These are phyloP conservation scores for Trichopria drosophilae DNA, from an alignment of 2,888 invertebrate species.

Conservation along the genomic window DNA sequence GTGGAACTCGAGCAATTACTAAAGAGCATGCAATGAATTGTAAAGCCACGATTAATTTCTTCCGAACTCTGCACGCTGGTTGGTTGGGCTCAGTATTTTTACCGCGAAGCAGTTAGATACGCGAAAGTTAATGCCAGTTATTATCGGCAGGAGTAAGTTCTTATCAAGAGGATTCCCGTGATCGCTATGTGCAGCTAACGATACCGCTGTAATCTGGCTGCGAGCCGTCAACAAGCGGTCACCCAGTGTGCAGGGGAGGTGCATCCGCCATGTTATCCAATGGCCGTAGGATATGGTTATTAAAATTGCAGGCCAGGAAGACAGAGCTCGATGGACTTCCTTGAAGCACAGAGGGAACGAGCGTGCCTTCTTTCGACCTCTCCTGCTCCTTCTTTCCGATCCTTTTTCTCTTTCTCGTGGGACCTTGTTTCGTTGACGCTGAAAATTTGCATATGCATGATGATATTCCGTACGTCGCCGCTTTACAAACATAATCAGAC, in stretches of 20 bases:
- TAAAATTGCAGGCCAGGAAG: conserved; percentile 51
- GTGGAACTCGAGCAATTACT: too few species aligned
- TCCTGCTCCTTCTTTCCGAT: conserved; percentile 61
- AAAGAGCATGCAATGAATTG: too few species aligned
- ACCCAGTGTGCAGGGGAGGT: conserved; percentile 33
- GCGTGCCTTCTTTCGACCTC: conserved; percentile 50
- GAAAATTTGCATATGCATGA: conserved; percentile 41
- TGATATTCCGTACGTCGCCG: conserved; percentile 10
- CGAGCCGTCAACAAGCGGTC: conserved; percentile 33
- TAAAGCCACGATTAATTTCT: too few species aligned
- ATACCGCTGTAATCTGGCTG: not conserved
- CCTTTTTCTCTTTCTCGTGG: conserved; percentile 19
- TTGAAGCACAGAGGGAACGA: conserved; percentile 28
- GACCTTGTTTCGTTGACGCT: conserved; percentile 44
- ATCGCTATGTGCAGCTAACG: not conserved
- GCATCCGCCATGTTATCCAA: conserved; percentile 50
- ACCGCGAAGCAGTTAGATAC: too few species aligned
- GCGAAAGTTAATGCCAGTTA: too few species aligned
- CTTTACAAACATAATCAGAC: conserved; percentile 39
- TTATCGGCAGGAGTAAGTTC: too few species aligned
- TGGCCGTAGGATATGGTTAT: conserved; percentile 54
- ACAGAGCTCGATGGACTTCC: conserved; percentile 27
- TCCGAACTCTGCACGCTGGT: too few species aligned
- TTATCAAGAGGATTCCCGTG: not conserved
- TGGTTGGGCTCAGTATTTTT: too few species aligned